phyloP scores from a whole-genome alignment of 2,888 invertebrate species.

The Pterostichus madidus region DNA sequence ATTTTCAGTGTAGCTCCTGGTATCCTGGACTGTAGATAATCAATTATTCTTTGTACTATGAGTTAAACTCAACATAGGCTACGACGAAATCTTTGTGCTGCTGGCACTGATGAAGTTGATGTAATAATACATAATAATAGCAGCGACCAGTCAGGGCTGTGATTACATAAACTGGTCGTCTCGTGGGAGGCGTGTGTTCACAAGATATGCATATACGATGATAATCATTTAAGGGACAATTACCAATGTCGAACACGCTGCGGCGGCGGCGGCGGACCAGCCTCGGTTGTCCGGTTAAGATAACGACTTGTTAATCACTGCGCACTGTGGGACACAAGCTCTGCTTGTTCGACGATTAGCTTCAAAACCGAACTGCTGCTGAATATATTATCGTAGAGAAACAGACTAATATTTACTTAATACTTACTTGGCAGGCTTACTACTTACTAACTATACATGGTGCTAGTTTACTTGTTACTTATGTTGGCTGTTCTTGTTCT shows the following conservation, averaged over 20 bases:
- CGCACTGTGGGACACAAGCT: constrained; percentile 2
- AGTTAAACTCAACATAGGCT: too few relatives aligned
- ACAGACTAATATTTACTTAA: neutral
- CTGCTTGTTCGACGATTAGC: neutral
- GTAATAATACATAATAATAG: too few relatives aligned
- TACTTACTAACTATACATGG: too few relatives aligned
- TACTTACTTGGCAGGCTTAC: too few relatives aligned
- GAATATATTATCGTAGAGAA: neutral
- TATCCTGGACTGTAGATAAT: too few relatives aligned
- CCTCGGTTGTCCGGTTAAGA: constrained; percentile 9
- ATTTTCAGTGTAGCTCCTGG: too few relatives aligned
- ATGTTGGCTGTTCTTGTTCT: too few relatives aligned
- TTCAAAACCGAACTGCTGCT: neutral
- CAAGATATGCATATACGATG: constrained; percentile 31
- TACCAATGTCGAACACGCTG: constrained; percentile 16
- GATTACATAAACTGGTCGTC: neutral
- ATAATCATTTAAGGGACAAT: constrained; percentile 43
- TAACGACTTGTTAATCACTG: constrained; percentile 18
- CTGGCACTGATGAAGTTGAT: too few relatives aligned
- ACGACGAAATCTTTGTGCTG: too few relatives aligned
- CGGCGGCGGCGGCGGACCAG: neutral
- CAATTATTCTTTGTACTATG: too few relatives aligned
- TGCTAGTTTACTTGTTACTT: too few relatives aligned
- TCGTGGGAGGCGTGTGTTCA: constrained; percentile 1
- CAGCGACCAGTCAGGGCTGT: neutral